These are phyloP conservation scores for Erebia epiphron DNA, from an alignment of 2,888 invertebrate species.

Conservation along the genomic window DNA sequence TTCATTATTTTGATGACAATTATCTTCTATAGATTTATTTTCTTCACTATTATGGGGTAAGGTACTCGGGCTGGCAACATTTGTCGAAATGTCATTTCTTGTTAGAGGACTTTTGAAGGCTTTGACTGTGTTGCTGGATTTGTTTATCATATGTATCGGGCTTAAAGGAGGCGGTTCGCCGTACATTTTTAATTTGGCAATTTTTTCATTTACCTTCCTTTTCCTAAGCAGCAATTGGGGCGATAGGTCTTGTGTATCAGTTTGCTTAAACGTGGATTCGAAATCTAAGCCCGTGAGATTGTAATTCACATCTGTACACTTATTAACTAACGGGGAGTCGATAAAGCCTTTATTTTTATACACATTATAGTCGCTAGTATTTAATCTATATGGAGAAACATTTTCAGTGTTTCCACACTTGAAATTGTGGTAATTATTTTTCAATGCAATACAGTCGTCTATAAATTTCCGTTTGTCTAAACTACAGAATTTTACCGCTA, in stretches of 20 bases:
- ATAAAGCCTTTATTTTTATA: conserved; percentile 60
- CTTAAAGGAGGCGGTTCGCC: conserved; percentile 82
- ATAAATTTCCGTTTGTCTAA: conserved; percentile 54
- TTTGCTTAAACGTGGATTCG: conserved; percentile 70
- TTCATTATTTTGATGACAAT: neutral
- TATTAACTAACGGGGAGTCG: conserved; percentile 56
- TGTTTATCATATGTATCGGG: conserved; percentile 70
- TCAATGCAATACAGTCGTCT: conserved; percentile 59
- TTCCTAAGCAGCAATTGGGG: conserved; percentile 59
- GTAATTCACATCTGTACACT: conserved; percentile 52
- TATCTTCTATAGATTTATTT: neutral
- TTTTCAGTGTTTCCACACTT: conserved; percentile 55
- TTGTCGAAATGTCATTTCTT: conserved; percentile 41
- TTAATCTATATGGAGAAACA: conserved; percentile 64
- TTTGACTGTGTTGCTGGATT: conserved; percentile 59
- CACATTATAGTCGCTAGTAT: conserved; percentile 56
- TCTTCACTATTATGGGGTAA: conserved; percentile 20
- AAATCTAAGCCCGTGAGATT: conserved; percentile 72
- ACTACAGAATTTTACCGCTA: conserved; percentile 59
- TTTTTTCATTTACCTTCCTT: conserved; percentile 63
- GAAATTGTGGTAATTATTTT: conserved; percentile 53
- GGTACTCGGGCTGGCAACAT: conserved; percentile 47
- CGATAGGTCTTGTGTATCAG: conserved; percentile 56
- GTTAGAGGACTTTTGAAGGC: conserved; percentile 67
- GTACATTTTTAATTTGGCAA: conserved; percentile 78